A percentile compares a stretch with the other conserved stretches of the same genome.
Evolutionary conservation across 1,140 invertebrate genomes (phyloP).

Genomic region (Bombus breviceps): DNA sequence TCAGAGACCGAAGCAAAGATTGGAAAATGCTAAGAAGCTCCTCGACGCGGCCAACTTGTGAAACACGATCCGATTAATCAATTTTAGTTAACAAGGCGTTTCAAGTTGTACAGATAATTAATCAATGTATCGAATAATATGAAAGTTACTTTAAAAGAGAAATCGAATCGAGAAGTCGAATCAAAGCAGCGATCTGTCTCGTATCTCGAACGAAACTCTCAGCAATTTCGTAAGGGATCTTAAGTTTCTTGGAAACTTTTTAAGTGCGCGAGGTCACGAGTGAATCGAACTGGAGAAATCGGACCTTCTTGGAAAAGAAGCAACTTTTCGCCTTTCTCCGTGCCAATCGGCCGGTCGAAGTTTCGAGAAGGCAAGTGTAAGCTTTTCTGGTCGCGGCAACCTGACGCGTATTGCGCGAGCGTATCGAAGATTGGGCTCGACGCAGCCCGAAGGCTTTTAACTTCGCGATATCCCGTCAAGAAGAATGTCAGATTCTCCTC

Average conservation of each 20-base stretch:
- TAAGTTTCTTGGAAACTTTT: background rate
- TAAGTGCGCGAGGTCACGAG: background rate
- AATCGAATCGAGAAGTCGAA: background rate
- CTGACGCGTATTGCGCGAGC: background rate
- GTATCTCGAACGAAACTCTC: background rate
- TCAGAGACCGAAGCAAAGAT: background rate
- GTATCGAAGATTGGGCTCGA: slow-evolving; percentile 1
- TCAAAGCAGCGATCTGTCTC: background rate
- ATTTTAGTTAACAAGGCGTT: background rate
- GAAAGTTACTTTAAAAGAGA: background rate
- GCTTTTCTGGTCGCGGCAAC: background rate
- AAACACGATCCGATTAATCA: background rate
- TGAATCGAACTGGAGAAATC: slow-evolving; percentile 4
- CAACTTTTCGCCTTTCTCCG: background rate
- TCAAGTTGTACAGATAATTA: no score
- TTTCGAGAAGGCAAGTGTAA: slow-evolving; percentile 8
- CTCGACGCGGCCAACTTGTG: background rate
- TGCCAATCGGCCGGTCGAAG: background rate
- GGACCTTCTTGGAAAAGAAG: background rate
- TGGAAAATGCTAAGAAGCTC: background rate
- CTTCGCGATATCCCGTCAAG: background rate
- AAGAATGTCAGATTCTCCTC: background rate
- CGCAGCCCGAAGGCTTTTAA: slow-evolving; percentile 23
- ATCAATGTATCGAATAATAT: background rate
- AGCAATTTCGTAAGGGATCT: background rate